Evolutionary conservation across 2,888 invertebrate genomes (phyloP).

Genomic region (Poecilus cupreus): DNA sequence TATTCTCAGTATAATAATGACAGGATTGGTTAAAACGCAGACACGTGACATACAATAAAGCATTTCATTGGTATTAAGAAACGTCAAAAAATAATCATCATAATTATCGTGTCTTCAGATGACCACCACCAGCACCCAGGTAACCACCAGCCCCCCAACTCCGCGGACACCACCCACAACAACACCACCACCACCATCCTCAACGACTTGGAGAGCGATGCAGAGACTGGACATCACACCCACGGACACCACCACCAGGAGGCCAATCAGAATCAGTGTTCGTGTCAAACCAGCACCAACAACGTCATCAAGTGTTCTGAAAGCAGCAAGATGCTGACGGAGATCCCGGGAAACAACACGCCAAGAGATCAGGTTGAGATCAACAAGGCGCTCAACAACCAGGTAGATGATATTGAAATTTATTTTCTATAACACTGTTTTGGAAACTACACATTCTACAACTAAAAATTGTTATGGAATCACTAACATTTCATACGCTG

Average conservation of each 20-base stretch:
- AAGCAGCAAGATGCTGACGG: constrained; percentile 69
- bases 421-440: not conserved
- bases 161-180: constrained; percentile 63
- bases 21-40: too few relatives aligned
- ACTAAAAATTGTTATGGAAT: too few relatives aligned
- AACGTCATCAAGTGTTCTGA: constrained; percentile 68
- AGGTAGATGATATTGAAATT: constrained; percentile 68
- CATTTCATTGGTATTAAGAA: not conserved
- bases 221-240: constrained; percentile 61
- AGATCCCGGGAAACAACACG: constrained; percentile 56
- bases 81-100: not conserved
- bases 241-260: constrained; percentile 62
- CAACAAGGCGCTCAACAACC: constrained; percentile 73
- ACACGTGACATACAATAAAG: too few relatives aligned
- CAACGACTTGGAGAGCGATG: constrained; percentile 66
- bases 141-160: constrained; percentile 36
- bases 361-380: constrained; percentile 68
- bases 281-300: constrained; percentile 63
- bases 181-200: constrained; percentile 68
- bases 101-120: too few relatives aligned
- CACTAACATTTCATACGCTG: too few relatives aligned
- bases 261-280: constrained; percentile 68
- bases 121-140: constrained; percentile 50
- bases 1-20: too few relatives aligned
- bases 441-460: too few relatives aligned